Evolutionary conservation across 2,888 invertebrate genomes (phyloP).

Genomic region (Drosophila macrospina): DNA sequence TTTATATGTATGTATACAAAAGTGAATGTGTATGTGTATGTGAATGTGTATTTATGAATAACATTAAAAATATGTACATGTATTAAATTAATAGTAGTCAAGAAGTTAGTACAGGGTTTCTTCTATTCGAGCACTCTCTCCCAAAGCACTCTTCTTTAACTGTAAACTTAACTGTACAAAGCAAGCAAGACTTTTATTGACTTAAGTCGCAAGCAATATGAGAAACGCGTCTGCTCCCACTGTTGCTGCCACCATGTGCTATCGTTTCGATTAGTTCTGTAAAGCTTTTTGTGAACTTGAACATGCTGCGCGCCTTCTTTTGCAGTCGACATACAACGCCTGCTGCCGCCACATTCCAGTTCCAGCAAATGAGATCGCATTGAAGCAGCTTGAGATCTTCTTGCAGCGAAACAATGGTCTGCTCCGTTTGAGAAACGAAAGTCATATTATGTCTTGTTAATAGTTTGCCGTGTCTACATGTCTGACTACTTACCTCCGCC

Average conservation of each 20-base stretch:
- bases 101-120: conserved; percentile 13
- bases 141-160: background rate
- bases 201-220: conserved; percentile 38
- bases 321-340: conserved; percentile 83
- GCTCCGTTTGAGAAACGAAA: conserved; percentile 1
- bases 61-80: conserved; percentile 1
- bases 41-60: background rate
- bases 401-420: conserved; percentile 87
- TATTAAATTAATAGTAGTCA: too few relatives aligned
- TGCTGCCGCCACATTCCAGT: conserved; percentile 85
- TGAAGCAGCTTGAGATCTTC: conserved; percentile 86
- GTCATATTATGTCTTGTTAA: background rate
- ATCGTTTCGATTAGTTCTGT: conserved; percentile 64
- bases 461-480: background rate
- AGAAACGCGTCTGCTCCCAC: conserved; percentile 30
- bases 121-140: conserved; percentile 2
- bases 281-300: conserved; percentile 73
- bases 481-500: conserved; percentile 86
- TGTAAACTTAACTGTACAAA: conserved; percentile 38
- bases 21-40: too few relatives aligned
- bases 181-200: conserved; percentile 32
- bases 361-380: conserved; percentile 86
- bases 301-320: conserved; percentile 70
- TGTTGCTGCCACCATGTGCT: conserved; percentile 19
- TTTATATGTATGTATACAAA: too few relatives aligned